phyloP scores from a whole-genome alignment of 2,113 vertebrate species.

The Tyrannus savana region DNA sequence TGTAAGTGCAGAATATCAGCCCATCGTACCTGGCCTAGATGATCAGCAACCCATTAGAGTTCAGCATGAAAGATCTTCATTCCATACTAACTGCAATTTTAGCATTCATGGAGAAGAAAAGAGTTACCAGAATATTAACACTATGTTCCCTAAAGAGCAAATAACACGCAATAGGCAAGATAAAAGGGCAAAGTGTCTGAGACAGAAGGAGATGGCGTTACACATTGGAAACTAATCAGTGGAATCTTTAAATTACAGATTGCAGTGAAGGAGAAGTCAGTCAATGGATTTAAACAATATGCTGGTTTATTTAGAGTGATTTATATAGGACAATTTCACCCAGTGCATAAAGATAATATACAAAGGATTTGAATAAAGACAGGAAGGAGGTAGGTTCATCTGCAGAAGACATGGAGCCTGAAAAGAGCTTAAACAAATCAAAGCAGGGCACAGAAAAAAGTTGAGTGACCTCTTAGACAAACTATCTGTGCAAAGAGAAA shows the following conservation, averaged over 20 bases:
- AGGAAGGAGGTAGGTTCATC: background rate
- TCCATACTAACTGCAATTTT: background rate
- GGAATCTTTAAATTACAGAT: background rate
- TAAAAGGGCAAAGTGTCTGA: background rate
- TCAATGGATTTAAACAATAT: background rate
- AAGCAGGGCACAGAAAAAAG: background rate
- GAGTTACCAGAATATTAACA: background rate
- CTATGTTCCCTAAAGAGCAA: background rate
- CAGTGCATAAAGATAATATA: background rate
- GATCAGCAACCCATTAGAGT: background rate
- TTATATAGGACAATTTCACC: background rate
- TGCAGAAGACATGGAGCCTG: background rate
- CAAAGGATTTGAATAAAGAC: background rate
- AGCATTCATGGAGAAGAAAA: background rate
- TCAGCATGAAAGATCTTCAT: background rate
- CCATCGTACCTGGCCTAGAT: background rate
- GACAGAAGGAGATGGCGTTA: background rate
- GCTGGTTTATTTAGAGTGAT: background rate
- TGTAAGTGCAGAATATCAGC: background rate
- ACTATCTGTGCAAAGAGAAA: background rate
- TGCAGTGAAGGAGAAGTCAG: background rate
- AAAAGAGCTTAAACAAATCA: background rate
- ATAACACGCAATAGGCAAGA: background rate
- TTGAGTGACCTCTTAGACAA: background rate
- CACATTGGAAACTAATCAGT: background rate